phyloP scores from a whole-genome alignment of 1,140 invertebrate genomes.

The Temnothorax longispinosus region DNA sequence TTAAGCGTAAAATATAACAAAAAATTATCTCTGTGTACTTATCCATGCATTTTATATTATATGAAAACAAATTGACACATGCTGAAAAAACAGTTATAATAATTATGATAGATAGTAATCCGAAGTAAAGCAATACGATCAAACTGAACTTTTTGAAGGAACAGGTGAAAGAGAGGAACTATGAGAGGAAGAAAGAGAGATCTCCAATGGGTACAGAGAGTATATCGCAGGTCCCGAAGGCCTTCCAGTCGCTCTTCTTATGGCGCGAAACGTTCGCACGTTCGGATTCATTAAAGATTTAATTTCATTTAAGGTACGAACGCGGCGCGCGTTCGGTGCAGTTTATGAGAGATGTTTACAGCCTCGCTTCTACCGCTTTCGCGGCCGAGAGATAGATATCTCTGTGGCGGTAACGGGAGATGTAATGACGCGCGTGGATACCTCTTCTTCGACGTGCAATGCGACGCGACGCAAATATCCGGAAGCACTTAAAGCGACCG shows the following conservation, averaged over 20 bases:
- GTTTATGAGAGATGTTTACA: conserved; percentile 56
- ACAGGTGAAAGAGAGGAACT: background rate
- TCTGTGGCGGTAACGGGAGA: conserved; percentile 30
- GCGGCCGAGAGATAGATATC: background rate
- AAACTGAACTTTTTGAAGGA: background rate
- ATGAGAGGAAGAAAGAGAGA: background rate
- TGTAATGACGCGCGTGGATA: conserved; percentile 32
- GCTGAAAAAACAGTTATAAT: background rate
- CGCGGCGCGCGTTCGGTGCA: background rate
- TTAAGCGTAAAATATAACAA: no score
- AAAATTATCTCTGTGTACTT: no score
- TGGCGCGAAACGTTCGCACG: conserved; percentile 6
- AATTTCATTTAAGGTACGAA: conserved; percentile 39
- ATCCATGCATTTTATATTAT: background rate
- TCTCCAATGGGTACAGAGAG: background rate
- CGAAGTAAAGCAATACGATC: background rate
- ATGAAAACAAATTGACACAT: background rate
- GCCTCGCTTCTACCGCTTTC: background rate
- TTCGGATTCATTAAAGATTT: conserved; percentile 56
- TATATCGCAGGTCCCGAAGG: background rate
- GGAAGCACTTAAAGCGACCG: conserved; percentile 46
- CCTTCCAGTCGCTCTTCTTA: background rate
- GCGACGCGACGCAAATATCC: conserved; percentile 40
- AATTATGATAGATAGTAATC: background rate
- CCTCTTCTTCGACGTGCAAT: conserved; percentile 19